Evolutionary conservation across 2,113 vertebrate species (phyloP).

Genomic region (Rallus limicola): DNA sequence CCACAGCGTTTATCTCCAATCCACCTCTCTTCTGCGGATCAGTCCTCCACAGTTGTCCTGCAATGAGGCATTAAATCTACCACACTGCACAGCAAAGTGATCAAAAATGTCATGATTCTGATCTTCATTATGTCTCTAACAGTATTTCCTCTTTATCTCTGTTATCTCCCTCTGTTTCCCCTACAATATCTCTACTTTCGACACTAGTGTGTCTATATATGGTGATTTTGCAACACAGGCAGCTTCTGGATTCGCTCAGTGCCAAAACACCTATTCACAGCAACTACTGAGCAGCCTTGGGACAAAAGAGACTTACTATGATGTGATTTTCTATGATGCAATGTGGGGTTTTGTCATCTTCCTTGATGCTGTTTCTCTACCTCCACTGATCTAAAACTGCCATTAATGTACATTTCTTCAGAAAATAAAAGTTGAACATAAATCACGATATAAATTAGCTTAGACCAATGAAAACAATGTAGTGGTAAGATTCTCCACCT

Average conservation of each 20-base stretch:
- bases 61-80: neutral
- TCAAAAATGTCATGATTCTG: neutral
- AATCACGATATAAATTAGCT: neutral
- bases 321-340: no score
- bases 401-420: neutral
- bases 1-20: neutral
- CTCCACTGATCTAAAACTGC: neutral
- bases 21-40: neutral
- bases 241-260: neutral
- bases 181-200: neutral
- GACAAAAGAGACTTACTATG: neutral
- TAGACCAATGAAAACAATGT: neutral
- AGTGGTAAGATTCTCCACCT: neutral
- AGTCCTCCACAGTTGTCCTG: neutral
- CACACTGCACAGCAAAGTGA: neutral
- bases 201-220: neutral
- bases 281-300: neutral
- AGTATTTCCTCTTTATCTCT: neutral
- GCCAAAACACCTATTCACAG: neutral
- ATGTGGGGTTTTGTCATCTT: neutral
- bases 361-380: neutral
- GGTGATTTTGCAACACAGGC: neutral
- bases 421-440: neutral
- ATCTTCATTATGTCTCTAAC: neutral
- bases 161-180: neutral